Conservation (phyloP, 2,888 invertebrate species). For the Deilephila porcellus region DNA sequence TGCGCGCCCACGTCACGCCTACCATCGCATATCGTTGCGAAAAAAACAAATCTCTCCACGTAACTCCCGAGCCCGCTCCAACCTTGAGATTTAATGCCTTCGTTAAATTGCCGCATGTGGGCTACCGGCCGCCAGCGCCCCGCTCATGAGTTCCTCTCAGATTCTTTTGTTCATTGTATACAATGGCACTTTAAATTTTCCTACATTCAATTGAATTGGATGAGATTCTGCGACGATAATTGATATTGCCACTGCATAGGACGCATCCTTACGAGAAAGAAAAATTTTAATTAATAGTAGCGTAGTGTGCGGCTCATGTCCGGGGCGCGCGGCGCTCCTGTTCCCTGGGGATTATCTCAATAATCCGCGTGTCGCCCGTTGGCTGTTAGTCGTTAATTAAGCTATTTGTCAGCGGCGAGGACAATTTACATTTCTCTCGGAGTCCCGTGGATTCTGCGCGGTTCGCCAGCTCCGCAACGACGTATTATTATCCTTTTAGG, state of each 20-base stretch:
- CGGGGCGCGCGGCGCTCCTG: conserved; percentile 42
- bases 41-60: conserved; percentile 77
- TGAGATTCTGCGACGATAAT: conserved; percentile 33
- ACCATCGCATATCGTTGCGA: conserved; percentile 79
- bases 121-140: conserved; percentile 55
- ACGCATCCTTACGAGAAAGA: conserved; percentile 28
- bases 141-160: conserved; percentile 60
- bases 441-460: conserved; percentile 68
- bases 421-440: conserved; percentile 81
- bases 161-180: conserved; percentile 71
- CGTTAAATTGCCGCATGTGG: conserved; percentile 75
- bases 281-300: conserved; percentile 42
- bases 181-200: conserved; percentile 51
- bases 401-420: conserved; percentile 81
- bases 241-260: conserved; percentile 23
- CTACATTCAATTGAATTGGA: conserved; percentile 41
- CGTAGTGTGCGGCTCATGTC: conserved; percentile 38
- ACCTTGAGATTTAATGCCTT: conserved; percentile 81
- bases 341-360: conserved; percentile 71
- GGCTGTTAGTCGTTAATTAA: conserved; percentile 82
- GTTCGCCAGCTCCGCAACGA: conserved; percentile 73
- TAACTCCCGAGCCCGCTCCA: conserved; percentile 68
- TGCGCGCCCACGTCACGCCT: conserved; percentile 81
- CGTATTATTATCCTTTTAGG: conserved; percentile 85
- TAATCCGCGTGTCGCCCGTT: conserved; percentile 75